phyloP scores from a whole-genome alignment of 2,888 invertebrate species.

The Erebia aethiops region DNA sequence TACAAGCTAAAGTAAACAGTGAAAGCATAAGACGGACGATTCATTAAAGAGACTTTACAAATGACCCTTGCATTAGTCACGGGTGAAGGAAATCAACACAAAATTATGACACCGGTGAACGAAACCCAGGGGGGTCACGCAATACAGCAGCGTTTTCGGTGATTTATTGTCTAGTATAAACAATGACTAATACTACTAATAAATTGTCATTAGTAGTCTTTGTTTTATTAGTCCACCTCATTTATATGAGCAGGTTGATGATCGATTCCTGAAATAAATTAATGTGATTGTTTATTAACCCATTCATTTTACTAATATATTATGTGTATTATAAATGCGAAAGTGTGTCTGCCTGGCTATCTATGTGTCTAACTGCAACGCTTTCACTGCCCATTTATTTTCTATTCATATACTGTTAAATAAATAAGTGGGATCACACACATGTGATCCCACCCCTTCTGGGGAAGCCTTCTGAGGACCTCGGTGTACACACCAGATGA shows the following conservation, averaged over 20 bases:
- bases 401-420: no score
- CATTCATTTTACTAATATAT: neutral
- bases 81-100: constrained; percentile 67
- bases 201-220: constrained; percentile 44
- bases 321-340: no score
- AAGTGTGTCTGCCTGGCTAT: no score
- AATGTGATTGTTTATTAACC: neutral
- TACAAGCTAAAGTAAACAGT: neutral
- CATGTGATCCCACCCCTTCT: no score
- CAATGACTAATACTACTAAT: constrained; percentile 67
- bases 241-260: constrained; percentile 15
- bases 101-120: constrained; percentile 77
- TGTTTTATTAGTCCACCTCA: constrained; percentile 29
- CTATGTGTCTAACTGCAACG: no score
- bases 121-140: constrained; percentile 65
- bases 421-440: no score
- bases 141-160: constrained; percentile 71
- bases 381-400: no score
- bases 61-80: constrained; percentile 67
- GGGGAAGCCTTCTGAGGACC: no score
- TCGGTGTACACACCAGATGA: no score
- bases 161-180: constrained; percentile 69
- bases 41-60: constrained; percentile 57
- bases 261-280: constrained; percentile 1
- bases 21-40: constrained; percentile 17